Evolutionary conservation across 2,888 invertebrate species (phyloP).

Genomic region (Polymixis flavicincta): DNA sequence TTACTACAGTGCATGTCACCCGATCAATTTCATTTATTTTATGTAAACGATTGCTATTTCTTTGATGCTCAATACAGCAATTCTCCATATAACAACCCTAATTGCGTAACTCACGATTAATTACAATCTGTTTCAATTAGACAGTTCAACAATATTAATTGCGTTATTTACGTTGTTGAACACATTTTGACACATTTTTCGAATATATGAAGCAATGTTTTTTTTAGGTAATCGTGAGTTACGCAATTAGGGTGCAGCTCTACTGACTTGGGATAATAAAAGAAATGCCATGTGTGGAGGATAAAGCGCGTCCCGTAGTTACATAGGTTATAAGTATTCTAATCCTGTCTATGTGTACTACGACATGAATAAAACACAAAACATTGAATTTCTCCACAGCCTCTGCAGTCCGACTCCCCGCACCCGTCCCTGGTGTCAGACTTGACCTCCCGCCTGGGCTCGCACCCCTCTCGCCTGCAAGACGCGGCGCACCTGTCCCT

Average conservation of each 20-base stretch:
- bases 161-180: too few relatives aligned
- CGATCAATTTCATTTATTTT: neutral
- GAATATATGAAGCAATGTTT: too few relatives aligned
- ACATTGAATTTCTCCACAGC: conserved; percentile 9
- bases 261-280: too few relatives aligned
- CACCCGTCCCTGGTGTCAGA: conserved; percentile 70
- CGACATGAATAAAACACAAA: neutral
- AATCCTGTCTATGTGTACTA: neutral
- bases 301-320: neutral
- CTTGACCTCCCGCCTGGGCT: conserved; percentile 69
- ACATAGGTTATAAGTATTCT: neutral
- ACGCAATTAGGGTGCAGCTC: too few relatives aligned
- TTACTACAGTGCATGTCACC: neutral
- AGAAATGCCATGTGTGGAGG: neutral
- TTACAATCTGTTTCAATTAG: too few relatives aligned
- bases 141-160: too few relatives aligned
- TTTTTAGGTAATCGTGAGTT: too few relatives aligned
- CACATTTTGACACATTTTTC: too few relatives aligned
- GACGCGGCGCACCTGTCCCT: conserved; percentile 63
- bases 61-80: too few relatives aligned
- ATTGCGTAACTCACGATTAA: too few relatives aligned
- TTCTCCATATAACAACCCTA: too few relatives aligned
- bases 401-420: conserved; percentile 34
- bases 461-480: conserved; percentile 69
- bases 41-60: too few relatives aligned